Evolutionary conservation across 1,140 invertebrate genomes (phyloP).

Genomic region (Trichonephila clavata): DNA sequence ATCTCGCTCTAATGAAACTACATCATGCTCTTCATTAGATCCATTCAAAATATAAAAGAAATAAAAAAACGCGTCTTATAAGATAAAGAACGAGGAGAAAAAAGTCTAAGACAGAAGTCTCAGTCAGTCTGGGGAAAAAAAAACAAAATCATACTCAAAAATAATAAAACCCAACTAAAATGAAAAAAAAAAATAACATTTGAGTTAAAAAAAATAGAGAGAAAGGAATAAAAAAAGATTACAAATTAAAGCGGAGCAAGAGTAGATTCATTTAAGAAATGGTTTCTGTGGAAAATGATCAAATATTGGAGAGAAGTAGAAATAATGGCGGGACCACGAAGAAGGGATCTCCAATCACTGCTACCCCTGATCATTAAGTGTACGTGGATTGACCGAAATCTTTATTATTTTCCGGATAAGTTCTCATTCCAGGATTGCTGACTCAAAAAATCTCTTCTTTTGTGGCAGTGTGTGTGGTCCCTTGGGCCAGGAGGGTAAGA

Average conservation of each 20-base stretch:
- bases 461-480: background rate
- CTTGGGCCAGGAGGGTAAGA: background rate
- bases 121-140: background rate
- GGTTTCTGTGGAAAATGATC: constrained; percentile 45
- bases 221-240: background rate
- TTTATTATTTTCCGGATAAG: constrained; percentile 12
- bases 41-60: background rate
- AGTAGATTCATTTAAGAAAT: constrained; percentile 51
- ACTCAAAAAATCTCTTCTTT: background rate
- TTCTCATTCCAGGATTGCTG: background rate
- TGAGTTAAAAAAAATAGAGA: background rate
- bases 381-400: constrained; percentile 19
- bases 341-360: background rate
- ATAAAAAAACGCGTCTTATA: background rate
- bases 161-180: constrained; percentile 7
- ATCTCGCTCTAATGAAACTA: constrained; percentile 7
- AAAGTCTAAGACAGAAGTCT: background rate
- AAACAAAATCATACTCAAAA: constrained; percentile 3
- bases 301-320: constrained; percentile 28
- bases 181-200: background rate
- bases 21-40: constrained; percentile 21
- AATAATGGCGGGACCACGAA: background rate
- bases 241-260: constrained; percentile 35
- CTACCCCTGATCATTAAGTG: constrained; percentile 3
- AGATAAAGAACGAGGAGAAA: background rate